Conservation (phyloP, 2,797 vertebrate genomes). For the Vespertilio murinus region DNA sequence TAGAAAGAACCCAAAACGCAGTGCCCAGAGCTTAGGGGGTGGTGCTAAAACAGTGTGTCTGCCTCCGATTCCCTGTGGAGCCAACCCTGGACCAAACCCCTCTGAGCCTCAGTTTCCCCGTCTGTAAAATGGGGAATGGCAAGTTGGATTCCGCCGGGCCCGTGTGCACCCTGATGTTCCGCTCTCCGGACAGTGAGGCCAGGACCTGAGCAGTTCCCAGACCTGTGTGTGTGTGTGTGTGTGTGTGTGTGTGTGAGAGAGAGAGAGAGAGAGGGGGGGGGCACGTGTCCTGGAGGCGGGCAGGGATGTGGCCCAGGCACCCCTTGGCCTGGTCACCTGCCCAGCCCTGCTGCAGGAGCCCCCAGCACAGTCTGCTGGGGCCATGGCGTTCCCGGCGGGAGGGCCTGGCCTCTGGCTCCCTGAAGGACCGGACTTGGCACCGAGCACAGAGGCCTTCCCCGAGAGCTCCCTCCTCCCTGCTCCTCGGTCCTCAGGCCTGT, state of each 20-base stretch:
- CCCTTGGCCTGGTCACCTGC: too few species aligned
- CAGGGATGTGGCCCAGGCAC: too few species aligned
- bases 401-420: neutral
- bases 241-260: too few species aligned
- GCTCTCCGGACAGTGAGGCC: neutral
- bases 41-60: neutral
- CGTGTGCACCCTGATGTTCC: neutral
- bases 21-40: neutral
- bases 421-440: too few species aligned
- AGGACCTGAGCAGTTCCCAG: neutral
- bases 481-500: neutral
- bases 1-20: neutral
- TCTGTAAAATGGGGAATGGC: neutral
- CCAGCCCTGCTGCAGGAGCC: neutral
- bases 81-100: neutral
- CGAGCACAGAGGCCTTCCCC: accelerated
- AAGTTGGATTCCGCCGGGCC: accelerated
- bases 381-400: neutral
- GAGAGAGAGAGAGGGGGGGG: too few species aligned
- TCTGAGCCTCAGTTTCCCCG: neutral
- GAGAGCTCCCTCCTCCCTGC: neutral
- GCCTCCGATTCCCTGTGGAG: neutral
- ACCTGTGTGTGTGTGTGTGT: too few species aligned
- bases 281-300: neutral
- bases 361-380: neutral